A percentile compares a stretch with the other conserved stretches of the same genome.
These are phyloP conservation scores for Bambusicola thoracicus DNA, from an alignment of 2,113 vertebrate genomes.

Conservation along the genomic window DNA sequence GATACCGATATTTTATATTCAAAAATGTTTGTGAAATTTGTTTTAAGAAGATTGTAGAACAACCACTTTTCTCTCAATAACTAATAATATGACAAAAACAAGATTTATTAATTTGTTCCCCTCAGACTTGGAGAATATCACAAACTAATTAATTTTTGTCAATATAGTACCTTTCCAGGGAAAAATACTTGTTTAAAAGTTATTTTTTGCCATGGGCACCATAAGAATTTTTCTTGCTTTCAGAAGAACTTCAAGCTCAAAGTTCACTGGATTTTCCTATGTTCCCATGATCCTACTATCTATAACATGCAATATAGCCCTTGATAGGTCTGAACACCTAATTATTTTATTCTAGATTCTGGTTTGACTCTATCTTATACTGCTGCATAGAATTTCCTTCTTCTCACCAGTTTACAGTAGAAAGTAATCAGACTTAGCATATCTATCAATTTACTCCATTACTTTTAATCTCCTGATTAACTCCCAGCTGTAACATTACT, in stretches of 20 bases:
- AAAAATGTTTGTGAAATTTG: background rate
- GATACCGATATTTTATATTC: background rate
- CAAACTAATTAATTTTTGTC: background rate
- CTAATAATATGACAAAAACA: background rate
- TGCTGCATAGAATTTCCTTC: background rate
- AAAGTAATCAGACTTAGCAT: background rate
- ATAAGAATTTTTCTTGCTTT: background rate
- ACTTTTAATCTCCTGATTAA: background rate
- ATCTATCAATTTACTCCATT: background rate
- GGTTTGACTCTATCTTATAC: background rate
- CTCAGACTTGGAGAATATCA: background rate
- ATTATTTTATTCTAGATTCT: background rate
- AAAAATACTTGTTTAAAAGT: background rate
- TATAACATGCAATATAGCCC: fast-evolving
- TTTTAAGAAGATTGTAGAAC: background rate
- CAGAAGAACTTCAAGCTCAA: background rate
- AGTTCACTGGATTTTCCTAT: background rate
- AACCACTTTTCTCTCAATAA: background rate
- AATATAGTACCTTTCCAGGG: background rate
- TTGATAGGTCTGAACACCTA: background rate
- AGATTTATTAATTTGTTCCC: background rate
- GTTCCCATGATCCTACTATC: background rate
- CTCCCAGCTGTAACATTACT: background rate
- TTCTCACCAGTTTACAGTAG: background rate
- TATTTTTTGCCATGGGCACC: background rate